Conservation (phyloP, 2,797 vertebrate genomes). For the Antennarius maculatus region DNA sequence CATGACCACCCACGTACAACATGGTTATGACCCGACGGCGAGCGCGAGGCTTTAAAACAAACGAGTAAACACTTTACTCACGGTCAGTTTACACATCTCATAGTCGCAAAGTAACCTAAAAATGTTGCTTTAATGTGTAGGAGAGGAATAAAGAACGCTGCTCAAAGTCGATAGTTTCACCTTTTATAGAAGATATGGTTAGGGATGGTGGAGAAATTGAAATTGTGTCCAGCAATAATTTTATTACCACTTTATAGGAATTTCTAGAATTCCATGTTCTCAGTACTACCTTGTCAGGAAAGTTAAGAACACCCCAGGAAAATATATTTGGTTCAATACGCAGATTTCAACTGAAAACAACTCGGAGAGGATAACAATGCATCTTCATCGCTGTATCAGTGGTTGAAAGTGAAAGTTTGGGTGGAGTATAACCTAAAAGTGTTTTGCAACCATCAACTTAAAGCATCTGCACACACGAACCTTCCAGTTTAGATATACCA, state of each 20-base stretch:
- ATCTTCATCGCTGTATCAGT: neutral
- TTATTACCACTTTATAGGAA: too few species aligned
- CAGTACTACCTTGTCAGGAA: neutral
- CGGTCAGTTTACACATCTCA: neutral
- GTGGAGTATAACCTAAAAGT: constrained; percentile 22
- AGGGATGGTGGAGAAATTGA: constrained; percentile 11
- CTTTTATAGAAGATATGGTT: constrained; percentile 27
- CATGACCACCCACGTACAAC: constrained; percentile 30
- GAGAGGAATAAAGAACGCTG: neutral
- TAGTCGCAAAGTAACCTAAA: constrained; percentile 1
- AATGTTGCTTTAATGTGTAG: neutral
- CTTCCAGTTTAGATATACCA: neutral
- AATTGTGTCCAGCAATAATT: constrained; percentile 4
- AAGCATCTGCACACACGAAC: constrained; percentile 5
- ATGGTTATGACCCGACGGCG: constrained; percentile 12
- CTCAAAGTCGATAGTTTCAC: neutral
- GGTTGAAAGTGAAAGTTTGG: neutral
- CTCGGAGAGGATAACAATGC: neutral
- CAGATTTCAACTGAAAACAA: neutral
- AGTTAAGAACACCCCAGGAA: neutral
- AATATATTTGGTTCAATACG: too few species aligned
- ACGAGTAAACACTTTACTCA: constrained; percentile 11
- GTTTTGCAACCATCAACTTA: constrained; percentile 13
- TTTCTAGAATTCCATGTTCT: neutral
- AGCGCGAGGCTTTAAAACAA: constrained; percentile 16